Conservation (phyloP, 2,113 vertebrate genomes). For the Pluvianellus socialis region DNA sequence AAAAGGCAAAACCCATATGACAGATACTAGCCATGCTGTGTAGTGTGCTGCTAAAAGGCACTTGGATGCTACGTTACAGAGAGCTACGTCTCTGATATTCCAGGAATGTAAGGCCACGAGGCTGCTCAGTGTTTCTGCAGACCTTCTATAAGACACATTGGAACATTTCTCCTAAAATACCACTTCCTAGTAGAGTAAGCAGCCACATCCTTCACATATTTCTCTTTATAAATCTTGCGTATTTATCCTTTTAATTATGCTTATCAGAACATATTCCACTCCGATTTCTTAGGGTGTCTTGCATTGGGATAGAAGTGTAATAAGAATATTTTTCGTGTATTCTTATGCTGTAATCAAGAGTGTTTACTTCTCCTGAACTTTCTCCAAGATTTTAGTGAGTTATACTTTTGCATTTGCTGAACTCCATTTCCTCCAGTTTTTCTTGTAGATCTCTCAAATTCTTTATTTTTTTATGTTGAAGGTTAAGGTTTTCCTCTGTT, state of each 20-base stretch:
- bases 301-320: background rate
- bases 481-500: background rate
- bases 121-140: background rate
- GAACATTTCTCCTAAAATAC: background rate
- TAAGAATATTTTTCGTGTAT: background rate
- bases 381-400: background rate
- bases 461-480: background rate
- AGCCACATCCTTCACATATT: background rate
- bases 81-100: background rate
- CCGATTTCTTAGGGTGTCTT: background rate
- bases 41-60: background rate
- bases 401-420: background rate
- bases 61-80: background rate
- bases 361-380: background rate
- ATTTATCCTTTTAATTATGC: background rate
- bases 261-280: background rate
- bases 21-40: background rate
- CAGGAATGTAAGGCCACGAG: background rate
- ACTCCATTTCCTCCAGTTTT: background rate
- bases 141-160: background rate
- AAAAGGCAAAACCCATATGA: background rate
- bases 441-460: background rate
- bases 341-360: background rate
- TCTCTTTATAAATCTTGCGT: background rate
- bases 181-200: background rate